Base-by-base conservation (phyloP, 2,888 invertebrate species). In the Drosophila histrio region DNA sequence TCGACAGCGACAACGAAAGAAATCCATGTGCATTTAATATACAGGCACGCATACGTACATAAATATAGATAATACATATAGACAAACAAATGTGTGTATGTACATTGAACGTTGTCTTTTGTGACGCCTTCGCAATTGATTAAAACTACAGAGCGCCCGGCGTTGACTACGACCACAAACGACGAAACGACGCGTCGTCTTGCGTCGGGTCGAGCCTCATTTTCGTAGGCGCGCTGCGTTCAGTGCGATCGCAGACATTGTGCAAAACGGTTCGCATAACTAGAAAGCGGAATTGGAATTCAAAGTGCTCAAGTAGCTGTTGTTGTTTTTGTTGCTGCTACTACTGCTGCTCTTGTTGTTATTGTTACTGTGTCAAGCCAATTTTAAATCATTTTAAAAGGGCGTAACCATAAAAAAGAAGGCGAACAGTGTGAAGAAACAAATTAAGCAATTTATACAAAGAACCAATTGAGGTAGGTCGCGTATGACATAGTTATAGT, bases 191-290 rank as follows among this genome's bases (percentile, higher is more conserved):
- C 15, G 46, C 15, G 38, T 21, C 38, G 41, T 21, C 17, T n/a
- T 1, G 13, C 22, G 8, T 39, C 39, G 44, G 15, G 53, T 43
- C 52, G 47, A 28, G 21, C 39, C 28, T 49, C 57, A 71, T 39
- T 47, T 49, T 46, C 17, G 61, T 52, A 36, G 53, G 22, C 47
- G 22, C 47, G 50, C 11, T 39, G 67, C 44, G 43, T 62, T 80
- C 80, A 87, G 87, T 88, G 67, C 71, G 88, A 84, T 88, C 88
- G 77, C 79, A 89, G 83, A 75, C 89, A 74, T 89, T 81, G 83
- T 75, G 60, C 72, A 71, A 65, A 76, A 71, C 87, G 68, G 78
- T 80, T 72, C 60, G 50, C 57, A 60, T 71, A 36, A n/a, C 43
- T 52, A 24, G 22, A 26, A 19, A 19, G 36, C 57, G 49, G 38